Conservation (phyloP, 2,113 vertebrate genomes). For the Charadrius vociferus region DNA sequence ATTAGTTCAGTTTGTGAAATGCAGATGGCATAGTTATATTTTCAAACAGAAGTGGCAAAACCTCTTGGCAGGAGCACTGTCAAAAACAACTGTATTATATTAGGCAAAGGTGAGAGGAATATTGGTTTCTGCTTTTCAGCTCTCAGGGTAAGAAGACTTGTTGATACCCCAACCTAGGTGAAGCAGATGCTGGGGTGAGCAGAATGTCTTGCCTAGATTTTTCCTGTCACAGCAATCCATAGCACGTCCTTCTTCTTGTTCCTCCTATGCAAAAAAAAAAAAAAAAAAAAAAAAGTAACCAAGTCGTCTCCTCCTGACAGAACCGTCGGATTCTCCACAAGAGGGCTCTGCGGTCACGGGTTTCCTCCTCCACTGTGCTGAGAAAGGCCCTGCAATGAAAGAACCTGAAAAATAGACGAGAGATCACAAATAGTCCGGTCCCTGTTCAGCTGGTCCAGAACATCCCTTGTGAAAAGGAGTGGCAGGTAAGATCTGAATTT, state of each 20-base stretch:
- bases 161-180: neutral
- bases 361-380: accelerated
- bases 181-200: neutral
- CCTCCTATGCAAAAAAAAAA: neutral
- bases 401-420: neutral
- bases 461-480: neutral
- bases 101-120: neutral
- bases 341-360: neutral
- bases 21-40: neutral
- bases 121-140: neutral
- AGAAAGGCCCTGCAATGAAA: neutral
- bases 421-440: neutral
- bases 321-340: neutral
- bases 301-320: neutral
- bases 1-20: neutral
- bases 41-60: neutral
- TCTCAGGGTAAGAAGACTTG: neutral
- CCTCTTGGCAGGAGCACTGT: neutral
- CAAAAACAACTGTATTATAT: neutral
- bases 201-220: neutral
- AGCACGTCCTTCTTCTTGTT: neutral
- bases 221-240: neutral
- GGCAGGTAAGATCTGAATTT: neutral
- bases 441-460: neutral
- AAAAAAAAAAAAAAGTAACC: neutral